Base-by-base conservation (phyloP, 1,140 invertebrate genomes). In the Matsumurasca onukii region DNA sequence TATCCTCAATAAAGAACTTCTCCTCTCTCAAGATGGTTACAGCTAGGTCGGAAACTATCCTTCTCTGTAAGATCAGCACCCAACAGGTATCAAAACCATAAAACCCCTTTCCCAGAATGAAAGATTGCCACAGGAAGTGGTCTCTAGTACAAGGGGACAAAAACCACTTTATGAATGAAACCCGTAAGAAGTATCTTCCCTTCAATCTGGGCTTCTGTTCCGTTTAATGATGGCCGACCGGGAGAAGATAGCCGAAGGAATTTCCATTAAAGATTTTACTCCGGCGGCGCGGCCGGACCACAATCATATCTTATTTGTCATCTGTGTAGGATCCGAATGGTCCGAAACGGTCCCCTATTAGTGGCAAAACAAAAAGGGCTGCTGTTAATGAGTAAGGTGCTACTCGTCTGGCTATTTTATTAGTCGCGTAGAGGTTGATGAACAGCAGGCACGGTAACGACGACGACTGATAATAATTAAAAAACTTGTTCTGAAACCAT, bases 261-360 rank as follows among this genome's bases (percentile, higher is more conserved):
- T 59, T 25, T 59, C 55, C 55, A 59, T 59, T 59, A 59, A 59
- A 59, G 55, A 59, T 59, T 59, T 59, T 59, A 59, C 55, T 52
- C 55, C 55, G 25, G 55, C 55, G 55, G 49, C 49, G 5, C 20
- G 3, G 12, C 55, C 24, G 25, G 55, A n/a, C 55, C 55, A 59
- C 55, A 59, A 59, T 59, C 55, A 5, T 59, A 59, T 59, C 55
- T 2, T 59, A 59, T 59, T 59, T 59, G 55, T 59, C 55, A 59
- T 59, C 55, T 27, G 55, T 59, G 55, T 59, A 13, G 55, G 55
- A 59, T 27, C 22, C 55, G 22, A 59, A 59, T 59, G 24, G 55
- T 5, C 24, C 30, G 30, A 59, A 59, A 59, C 55, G 55, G 25
- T 59, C 55, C 25, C 55, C 55, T 59, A 59, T 59, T 59, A 59